phyloP scores from a whole-genome alignment of 2,113 vertebrate genomes.

The Felis catus region F.catus_Fca126_mat1.0 CM031416.1:95225001-95225500 shows the following conservation, averaged over 20 bases:
- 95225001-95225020: not conserved
- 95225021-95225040: not conserved
- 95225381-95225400: not conserved
- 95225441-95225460: not conserved
- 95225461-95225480: no score
- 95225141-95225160: not conserved
- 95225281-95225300: not conserved
- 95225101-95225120: not conserved
- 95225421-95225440: not conserved
- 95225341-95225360: not conserved
- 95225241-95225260: not conserved
- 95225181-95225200: not conserved
- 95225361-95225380: not conserved
- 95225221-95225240: not conserved
- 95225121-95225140: not conserved
- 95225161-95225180: not conserved
- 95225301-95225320: not conserved
- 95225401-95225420: not conserved
- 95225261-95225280: not conserved
- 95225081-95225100: not conserved
- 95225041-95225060: not conserved
- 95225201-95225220: not conserved
- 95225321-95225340: not conserved
- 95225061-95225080: not conserved
- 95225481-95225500: no score